Conservation (phyloP, 2,888 invertebrate genomes). For the Drosophila phalerata region DNA sequence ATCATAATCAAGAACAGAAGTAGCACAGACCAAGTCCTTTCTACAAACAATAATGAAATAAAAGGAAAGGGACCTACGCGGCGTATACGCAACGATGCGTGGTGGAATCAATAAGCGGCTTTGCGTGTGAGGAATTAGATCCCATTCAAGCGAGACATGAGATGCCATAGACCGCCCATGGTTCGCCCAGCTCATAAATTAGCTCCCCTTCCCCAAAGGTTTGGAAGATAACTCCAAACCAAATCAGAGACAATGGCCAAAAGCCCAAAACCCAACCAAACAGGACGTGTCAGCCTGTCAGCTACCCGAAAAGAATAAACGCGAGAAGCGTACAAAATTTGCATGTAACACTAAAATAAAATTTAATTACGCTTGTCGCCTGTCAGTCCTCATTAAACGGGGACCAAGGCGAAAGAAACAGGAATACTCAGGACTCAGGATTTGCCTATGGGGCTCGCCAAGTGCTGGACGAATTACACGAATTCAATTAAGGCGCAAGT, state of each 20-base stretch:
- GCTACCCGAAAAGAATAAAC: constrained; percentile 20
- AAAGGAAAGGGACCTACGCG: constrained; percentile 30
- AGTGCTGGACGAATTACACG: constrained; percentile 70
- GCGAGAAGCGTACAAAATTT: constrained; percentile 57
- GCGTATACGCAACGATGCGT: constrained; percentile 57
- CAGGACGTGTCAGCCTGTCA: constrained; percentile 28
- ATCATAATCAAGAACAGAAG: constrained; percentile 57
- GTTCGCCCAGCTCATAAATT: constrained; percentile 67
- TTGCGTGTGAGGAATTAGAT: constrained; percentile 51
- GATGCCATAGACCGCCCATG: constrained; percentile 51
- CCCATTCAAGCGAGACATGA: constrained; percentile 42
- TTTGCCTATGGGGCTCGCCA: constrained; percentile 22
- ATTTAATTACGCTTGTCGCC: constrained; percentile 84
- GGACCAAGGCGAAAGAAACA: constrained; percentile 3
- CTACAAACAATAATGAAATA: constrained; percentile 18
- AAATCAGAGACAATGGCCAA: constrained; percentile 57
- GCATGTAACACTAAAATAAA: constrained; percentile 83
- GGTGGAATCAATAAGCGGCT: constrained; percentile 52
- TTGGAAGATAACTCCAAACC: constrained; percentile 31
- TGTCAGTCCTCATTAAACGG: constrained; percentile 83
- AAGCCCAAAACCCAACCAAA: constrained; percentile 8
- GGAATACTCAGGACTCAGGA: neutral
- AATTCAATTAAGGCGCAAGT: constrained; percentile 78
- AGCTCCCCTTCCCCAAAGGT: constrained; percentile 19
- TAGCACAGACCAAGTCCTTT: constrained; percentile 17